phyloP scores from a whole-genome alignment of 2,888 invertebrate species.

The Macrophya annulata region DNA sequence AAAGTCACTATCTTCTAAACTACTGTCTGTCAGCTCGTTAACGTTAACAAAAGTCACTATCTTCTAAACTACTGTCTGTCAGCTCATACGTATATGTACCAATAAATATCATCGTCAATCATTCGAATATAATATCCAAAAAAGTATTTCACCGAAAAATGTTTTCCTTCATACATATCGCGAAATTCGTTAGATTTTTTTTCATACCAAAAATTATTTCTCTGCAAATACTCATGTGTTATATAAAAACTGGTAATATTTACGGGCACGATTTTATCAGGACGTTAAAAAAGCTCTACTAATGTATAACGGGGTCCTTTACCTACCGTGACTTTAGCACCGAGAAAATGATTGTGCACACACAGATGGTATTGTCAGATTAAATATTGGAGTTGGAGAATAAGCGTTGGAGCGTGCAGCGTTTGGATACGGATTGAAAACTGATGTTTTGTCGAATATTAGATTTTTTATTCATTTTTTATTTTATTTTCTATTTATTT shows the following conservation, averaged over 20 bases:
- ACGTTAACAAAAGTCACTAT: background rate
- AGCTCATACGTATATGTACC: too few species aligned
- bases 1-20: background rate
- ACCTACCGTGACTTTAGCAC: too few species aligned
- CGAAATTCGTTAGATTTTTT: background rate
- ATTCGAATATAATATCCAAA: too few species aligned
- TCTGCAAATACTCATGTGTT: background rate
- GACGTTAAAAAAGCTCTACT: background rate
- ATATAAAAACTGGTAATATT: background rate
- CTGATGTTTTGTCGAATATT: constrained; percentile 27
- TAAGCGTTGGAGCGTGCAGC: background rate
- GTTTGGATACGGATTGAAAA: background rate
- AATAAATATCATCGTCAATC: too few species aligned
- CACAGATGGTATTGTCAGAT: constrained; percentile 7
- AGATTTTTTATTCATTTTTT: background rate
- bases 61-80: background rate
- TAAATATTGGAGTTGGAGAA: constrained; percentile 22
- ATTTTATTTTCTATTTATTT: background rate
- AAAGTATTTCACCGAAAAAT: background rate
- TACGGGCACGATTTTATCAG: background rate
- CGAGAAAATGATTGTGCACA: background rate
- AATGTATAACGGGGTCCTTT: constrained; percentile 1
- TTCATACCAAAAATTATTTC: background rate
- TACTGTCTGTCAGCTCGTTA: background rate
- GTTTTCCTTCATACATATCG: background rate